Percentiles rank a stretch among this genome's conserved stretches.
Conservation (phyloP, 1,140 invertebrate species). For the Scaptomyza montana region DNA sequence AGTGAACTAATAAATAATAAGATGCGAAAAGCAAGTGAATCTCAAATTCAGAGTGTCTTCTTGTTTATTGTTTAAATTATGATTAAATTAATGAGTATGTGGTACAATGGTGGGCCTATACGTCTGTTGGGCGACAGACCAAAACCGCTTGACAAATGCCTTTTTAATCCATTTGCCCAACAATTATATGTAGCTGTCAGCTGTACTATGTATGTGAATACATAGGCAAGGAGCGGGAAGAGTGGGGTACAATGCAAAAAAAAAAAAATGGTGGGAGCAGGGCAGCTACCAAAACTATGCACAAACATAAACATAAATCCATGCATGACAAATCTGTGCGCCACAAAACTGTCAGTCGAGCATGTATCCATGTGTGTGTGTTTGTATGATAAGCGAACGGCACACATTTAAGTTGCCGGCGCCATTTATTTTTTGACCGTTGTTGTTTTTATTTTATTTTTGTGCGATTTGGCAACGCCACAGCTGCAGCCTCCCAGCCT, state of each 20-base stretch:
- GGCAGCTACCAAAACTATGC: conserved; percentile 34
- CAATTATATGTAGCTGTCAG: conserved; percentile 71
- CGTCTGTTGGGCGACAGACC: conserved; percentile 22
- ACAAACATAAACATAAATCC: conserved; percentile 75
- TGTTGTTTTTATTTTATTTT: conserved; percentile 7
- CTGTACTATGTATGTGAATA: conserved; percentile 29
- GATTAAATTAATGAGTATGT: conserved; percentile 1
- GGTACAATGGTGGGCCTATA: conserved; percentile 30
- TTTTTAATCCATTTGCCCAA: conserved; percentile 77
- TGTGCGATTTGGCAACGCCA: conserved; percentile 21
- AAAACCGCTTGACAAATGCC: conserved; percentile 74
- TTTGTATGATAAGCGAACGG: conserved; percentile 71
- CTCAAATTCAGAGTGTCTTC: background rate
- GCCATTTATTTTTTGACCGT: conserved; percentile 37
- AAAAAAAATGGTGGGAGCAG: conserved; percentile 46
- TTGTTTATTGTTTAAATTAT: too few species aligned
- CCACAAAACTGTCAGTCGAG: conserved; percentile 69
- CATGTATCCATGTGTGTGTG: conserved; percentile 17
- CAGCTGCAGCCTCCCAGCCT: conserved; percentile 66
- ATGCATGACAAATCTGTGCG: conserved; percentile 77
- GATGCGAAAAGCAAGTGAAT: background rate
- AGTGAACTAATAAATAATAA: too few species aligned
- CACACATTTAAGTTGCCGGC: conserved; percentile 69
- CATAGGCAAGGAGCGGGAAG: background rate
- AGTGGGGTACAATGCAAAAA: conserved; percentile 16